Evolutionary conservation across 2,797 vertebrate genomes (phyloP).

Genomic region (Bradypus variegatus): DNA sequence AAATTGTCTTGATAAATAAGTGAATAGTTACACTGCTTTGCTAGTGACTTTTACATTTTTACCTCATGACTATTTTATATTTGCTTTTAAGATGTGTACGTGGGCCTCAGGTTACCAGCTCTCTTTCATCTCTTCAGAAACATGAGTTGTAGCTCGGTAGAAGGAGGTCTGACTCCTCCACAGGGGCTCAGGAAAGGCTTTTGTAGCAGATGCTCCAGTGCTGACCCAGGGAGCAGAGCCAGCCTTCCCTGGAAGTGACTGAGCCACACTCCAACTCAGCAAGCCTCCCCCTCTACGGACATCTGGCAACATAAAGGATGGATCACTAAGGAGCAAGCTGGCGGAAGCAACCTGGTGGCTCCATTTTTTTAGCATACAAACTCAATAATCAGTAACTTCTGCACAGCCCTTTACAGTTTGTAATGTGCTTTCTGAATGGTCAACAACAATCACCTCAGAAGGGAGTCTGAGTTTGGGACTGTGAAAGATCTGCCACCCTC

Average conservation of each 20-base stretch:
- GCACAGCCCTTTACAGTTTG: neutral
- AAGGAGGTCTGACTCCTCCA: neutral
- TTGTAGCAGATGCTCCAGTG: neutral
- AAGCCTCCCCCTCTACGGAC: neutral
- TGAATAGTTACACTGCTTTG: neutral
- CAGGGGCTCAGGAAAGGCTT: neutral
- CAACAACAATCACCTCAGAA: neutral
- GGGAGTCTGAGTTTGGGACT: neutral
- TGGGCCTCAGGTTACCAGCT: neutral
- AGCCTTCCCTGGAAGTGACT: neutral
- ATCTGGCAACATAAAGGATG: fast-evolving
- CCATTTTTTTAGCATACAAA: neutral
- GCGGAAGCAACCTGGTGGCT: neutral
- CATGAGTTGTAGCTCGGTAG: too few relatives aligned
- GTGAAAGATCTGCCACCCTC: neutral
- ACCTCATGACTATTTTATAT: neutral
- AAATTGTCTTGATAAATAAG: neutral
- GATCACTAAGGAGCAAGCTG: neutral
- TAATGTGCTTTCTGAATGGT: neutral
- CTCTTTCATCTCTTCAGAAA: neutral
- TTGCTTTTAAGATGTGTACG: neutral
- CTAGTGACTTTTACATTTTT: neutral
- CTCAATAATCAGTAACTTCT: neutral
- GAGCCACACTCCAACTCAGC: neutral
- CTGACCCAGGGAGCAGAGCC: neutral